Conservation (phyloP, 1,140 invertebrate genomes). For the Apis laboriosa region DNA sequence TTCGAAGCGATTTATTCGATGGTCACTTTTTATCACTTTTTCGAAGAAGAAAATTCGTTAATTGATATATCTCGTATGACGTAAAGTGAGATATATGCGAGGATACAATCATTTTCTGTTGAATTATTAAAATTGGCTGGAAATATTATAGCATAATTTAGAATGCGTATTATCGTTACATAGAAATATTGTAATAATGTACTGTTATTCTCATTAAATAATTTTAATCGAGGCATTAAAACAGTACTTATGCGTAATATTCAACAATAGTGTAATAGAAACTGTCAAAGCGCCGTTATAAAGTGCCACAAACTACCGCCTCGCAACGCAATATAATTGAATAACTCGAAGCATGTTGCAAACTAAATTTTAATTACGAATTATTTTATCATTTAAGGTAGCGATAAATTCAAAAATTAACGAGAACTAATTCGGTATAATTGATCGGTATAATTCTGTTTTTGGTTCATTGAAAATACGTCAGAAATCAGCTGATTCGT, state of each 20-base stretch:
- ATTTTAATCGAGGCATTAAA: background rate
- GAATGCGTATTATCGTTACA: too few species aligned
- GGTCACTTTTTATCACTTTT: background rate
- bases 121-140: too few species aligned
- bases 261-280: background rate
- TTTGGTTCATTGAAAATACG: background rate
- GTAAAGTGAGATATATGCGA: too few species aligned
- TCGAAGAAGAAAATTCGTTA: background rate
- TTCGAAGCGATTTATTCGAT: slow-evolving; percentile 8
- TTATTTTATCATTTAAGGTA: background rate
- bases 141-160: too few species aligned
- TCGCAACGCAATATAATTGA: too few species aligned
- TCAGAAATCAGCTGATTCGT: slow-evolving; percentile 62
- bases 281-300: background rate
- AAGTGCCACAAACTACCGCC: background rate
- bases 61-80: background rate
- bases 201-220: background rate
- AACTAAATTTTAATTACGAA: background rate
- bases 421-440: background rate
- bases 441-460: background rate
- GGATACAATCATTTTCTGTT: too few species aligned
- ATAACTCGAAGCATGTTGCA: background rate
- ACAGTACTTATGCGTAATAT: background rate
- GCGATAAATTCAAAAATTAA: background rate
- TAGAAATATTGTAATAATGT: too few species aligned